Conservation (phyloP, 2,888 invertebrate genomes). For the Xylocampa areola region DNA sequence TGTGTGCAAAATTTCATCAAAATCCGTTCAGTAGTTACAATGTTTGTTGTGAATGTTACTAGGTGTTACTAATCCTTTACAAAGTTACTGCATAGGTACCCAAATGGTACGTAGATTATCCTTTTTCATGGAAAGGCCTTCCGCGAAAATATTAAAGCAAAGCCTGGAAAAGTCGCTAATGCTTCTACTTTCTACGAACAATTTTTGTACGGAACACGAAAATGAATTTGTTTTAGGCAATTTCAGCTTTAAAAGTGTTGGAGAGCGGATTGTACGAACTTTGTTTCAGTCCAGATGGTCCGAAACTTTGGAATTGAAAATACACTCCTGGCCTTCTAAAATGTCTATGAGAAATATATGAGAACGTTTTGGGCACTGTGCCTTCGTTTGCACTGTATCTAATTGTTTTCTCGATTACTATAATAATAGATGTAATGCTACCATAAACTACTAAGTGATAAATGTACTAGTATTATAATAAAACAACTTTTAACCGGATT, state of each 20-base stretch:
- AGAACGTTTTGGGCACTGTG: not conserved
- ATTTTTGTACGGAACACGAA: slow-evolving; percentile 32
- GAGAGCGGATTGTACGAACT: slow-evolving; percentile 39
- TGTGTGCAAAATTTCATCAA: no score
- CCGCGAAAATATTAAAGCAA: not conserved
- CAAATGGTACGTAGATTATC: no score
- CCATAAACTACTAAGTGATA: no score
- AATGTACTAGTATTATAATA: no score
- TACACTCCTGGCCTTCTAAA: slow-evolving; percentile 25
- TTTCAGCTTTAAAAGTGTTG: slow-evolving; percentile 27
- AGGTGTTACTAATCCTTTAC: no score
- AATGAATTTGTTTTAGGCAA: slow-evolving; percentile 40
- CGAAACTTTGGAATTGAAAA: slow-evolving; percentile 47
- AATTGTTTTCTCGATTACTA: no score
- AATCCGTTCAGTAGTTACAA: no score
- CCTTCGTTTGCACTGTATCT: no score
- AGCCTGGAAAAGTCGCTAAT: slow-evolving; percentile 21
- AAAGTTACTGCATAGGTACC: no score
- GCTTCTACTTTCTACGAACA: slow-evolving; percentile 20
- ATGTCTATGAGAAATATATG: slow-evolving; percentile 12
- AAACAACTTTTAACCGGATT: no score
- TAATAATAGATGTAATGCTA: no score
- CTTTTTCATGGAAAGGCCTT: not conserved
- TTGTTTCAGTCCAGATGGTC: slow-evolving; percentile 39
- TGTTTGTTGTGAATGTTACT: no score